Evolutionary conservation across 2,113 vertebrate genomes (phyloP), one percentile per base, ranked within the genome.

Genomic region (Phaethornis superciliosus): DNA sequence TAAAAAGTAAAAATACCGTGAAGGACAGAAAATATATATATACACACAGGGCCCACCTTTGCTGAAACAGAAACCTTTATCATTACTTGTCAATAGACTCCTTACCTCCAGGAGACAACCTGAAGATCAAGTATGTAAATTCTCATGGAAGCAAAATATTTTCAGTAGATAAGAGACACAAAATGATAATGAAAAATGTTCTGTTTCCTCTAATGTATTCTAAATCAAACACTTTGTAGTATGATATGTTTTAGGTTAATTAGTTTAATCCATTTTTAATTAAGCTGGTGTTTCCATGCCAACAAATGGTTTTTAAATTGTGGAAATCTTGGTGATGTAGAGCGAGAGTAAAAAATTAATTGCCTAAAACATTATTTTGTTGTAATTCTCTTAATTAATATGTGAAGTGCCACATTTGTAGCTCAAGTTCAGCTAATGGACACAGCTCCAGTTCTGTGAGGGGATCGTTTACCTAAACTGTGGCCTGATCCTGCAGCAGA

Each of bases 201-300:
- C 82, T 71, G 32, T 93, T 96, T 94, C 58, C 93, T 95, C 89
- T 94, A 94, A 95, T 91, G 68, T 81, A 88, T 89, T 96, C 87
- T 96, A 96, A 97, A 96, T 96, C 76, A 97, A 97, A 95, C 82
- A 95, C 81, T 97, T 91, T 83, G 88, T 93, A 95, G 74, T 81
- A 95, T 86, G 91, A 96, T 95, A 96, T 95, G 92, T 94, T 98
- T 98, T 96, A 97, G 94, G 96, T 96, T 98, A 98, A 98, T 98
- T 98, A 97, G 77, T 96, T 97, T 97, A 98, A 98, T 97, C 60
- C 85, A 97, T 85, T 97, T 98, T 98, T 97, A 98, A 98, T 97
- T 96, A 97, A 96, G 87, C 68, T 96, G 77, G 96, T 89, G 94
- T 97, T 97, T 97, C 97, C 93, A 98, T 98, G 97, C 85, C 97